Evolutionary conservation across 2,888 invertebrate species (phyloP), one percentile per base, ranked within the genome.

Genomic region (Drosophila flavopinicola): DNA sequence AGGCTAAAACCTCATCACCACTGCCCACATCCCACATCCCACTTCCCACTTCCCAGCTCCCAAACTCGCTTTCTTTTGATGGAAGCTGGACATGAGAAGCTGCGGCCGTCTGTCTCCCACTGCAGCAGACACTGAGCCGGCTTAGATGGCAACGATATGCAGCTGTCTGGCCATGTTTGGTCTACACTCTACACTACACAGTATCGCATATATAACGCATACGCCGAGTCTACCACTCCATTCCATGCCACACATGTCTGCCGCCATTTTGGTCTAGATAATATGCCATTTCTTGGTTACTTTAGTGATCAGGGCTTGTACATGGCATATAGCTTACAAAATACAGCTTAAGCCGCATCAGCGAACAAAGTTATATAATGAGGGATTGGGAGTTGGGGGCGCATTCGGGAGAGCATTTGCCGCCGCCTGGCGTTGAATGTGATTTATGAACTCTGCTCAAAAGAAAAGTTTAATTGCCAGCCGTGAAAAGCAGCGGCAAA

Each of bases 391-490:
- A 15, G 7, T 10, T 42, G 27, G 17, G 30, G 17, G n/a, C n/a
- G n/a, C n/a, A n/a, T n/a, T 23, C 9, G 33, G 35, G 7, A 6
- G 17, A 10, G 20, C 29, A 57, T 30, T 30, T 51, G 59, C 54
- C 60, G 35, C 74, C 53, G 78, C 74, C 80, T 80, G 87, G 58
- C 66, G 61, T 61, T 82, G 88, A 83, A 84, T 84, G 87, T 84
- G 83, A 84, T 84, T 84, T 84, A 84, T 84, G 88, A 84, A 84
- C 83, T 84, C 75, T 48, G 70, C 64, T 84, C 70, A 54, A 79
- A 79, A 84, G 85, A 86, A 82, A 88, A 86, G 88, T 84, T 84
- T 84, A 84, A 86, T 84, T 86, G 87, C 85, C 88, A 86, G 78
- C 77, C 84, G 87, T 73, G 86, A 75, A 86, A 84, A 86, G 70